A percentile compares a stretch with the other conserved stretches of the same genome.
Conservation (phyloP, 2,797 vertebrate species). For the Capromys pilorides region DNA sequence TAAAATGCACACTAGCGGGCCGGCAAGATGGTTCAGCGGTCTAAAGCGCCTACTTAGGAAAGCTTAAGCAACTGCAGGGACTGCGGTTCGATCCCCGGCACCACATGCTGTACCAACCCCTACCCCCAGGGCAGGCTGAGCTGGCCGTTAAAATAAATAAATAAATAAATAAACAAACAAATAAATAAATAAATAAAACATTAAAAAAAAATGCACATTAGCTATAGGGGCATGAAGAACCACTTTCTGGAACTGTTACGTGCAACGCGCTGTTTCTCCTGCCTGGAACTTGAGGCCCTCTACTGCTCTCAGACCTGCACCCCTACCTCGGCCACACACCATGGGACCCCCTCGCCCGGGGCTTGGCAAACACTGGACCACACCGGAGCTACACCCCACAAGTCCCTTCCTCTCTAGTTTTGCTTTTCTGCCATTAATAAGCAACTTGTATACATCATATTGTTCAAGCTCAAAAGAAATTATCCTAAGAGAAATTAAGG, state of each 20-base stretch:
- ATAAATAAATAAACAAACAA: too few species aligned
- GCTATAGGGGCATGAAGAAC: background rate
- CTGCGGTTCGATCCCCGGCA: too few species aligned
- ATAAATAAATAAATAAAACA: too few species aligned
- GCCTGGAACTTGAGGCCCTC: background rate
- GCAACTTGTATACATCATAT: background rate
- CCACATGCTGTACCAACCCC: too few species aligned
- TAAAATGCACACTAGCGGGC: background rate
- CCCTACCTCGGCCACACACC: background rate
- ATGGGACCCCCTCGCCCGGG: background rate
- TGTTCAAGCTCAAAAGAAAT: background rate
- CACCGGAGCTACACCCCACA: too few species aligned
- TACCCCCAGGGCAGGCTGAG: too few species aligned
- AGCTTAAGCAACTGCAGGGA: too few species aligned
- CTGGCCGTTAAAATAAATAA: too few species aligned
- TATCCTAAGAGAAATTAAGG: background rate
- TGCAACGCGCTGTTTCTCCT: background rate
- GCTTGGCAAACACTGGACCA: too few species aligned
- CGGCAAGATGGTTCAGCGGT: too few species aligned
- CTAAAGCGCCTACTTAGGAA: too few species aligned
- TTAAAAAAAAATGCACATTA: background rate
- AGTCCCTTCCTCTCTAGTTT: background rate
- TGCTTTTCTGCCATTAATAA: background rate
- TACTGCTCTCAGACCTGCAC: background rate
- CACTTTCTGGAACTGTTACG: background rate